Percentiles rank a stretch among this genome's conserved stretches.
phyloP scores from a whole-genome alignment of 2,888 invertebrate genomes.

The Ecdyonurus torrentis region DNA sequence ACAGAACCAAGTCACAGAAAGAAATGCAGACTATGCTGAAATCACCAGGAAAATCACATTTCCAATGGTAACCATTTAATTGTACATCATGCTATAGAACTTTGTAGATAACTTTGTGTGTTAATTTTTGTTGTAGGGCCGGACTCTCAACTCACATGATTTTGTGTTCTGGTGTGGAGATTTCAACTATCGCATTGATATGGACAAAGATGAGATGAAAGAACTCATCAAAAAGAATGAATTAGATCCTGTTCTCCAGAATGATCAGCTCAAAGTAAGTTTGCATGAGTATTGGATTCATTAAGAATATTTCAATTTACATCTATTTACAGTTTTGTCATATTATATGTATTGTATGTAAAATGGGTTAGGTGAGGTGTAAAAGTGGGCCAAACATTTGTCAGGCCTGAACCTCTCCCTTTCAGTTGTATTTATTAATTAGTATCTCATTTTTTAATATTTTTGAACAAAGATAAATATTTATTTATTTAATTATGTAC shows the following conservation, averaged over 20 bases:
- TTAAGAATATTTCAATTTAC: not conserved
- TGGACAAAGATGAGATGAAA: constrained; percentile 88
- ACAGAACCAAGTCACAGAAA: constrained; percentile 83
- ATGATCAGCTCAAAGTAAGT: constrained; percentile 64
- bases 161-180: constrained; percentile 99
- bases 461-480: not conserved
- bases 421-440: constrained; percentile 2
- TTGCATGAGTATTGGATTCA: too few relatives aligned
- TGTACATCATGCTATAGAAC: not conserved
- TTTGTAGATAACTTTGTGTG: not conserved
- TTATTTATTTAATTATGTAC: constrained; percentile 13
- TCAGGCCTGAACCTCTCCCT: too few relatives aligned
- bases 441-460: constrained; percentile 8
- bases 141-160: constrained; percentile 86
- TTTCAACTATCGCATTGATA: constrained; percentile 94
- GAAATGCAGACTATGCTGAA: constrained; percentile 94
- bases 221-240: constrained; percentile 60
- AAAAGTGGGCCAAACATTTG: too few relatives aligned
- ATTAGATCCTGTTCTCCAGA: constrained; percentile 54
- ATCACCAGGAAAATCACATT: constrained; percentile 81
- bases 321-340: too few relatives aligned
- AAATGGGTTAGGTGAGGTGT: not conserved
- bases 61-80: constrained; percentile 43
- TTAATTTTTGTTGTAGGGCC: constrained; percentile 34
- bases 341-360: not conserved